Evolutionary conservation across 2,113 vertebrate species (phyloP), one percentile per base, ranked within the genome.

Genomic region (Ceyx cyanopectus): DNA sequence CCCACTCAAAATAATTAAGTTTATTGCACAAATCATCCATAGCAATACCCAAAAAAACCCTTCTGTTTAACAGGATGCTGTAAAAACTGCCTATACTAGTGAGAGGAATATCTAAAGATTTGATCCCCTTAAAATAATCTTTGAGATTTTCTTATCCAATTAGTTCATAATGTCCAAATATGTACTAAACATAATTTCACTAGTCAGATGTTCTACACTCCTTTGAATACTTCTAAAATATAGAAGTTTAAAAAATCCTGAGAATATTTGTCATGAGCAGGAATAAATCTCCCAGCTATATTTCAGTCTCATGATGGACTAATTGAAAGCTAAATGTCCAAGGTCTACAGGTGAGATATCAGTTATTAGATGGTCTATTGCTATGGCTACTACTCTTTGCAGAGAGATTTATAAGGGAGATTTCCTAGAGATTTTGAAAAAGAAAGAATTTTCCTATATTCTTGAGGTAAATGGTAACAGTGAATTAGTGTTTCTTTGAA

Each of bases 1-100:
- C 24, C 21, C 32, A 18, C 29, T 32, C 60, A 51, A 43, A 70
- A 75, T 63, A 51, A 45, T n/a, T 17, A 46, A 29, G 6, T 73
- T 74, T 60, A 32, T 37, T 74, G 24, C 54, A 73, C 16, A 68
- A 46, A 50, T 68, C 7, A 30, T 29, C 15, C 11, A 10, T 3
- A 41, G 3, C 10, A 20, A 69, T 27, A 81, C 7, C 11, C 1
- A 0, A 10, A 68, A 77, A 67, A 7, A 24, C 30, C 1, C 9
- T 72, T 80, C 32, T 60, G 0, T 58, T 68, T 76, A 61, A 46
- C 21, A 51, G 7, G 15, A 17, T 60, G 12, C 12, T 46, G 10
- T 60, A 76, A 76, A 8, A 0, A 1, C 19, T 72, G 29, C 26
- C 56, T 48, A 5, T 46, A 41, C 2, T 30, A 45, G 26, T 0